These are phyloP conservation scores for Platycnemis pennipes DNA, from an alignment of 2,888 invertebrate genomes.

Conservation along the genomic window DNA sequence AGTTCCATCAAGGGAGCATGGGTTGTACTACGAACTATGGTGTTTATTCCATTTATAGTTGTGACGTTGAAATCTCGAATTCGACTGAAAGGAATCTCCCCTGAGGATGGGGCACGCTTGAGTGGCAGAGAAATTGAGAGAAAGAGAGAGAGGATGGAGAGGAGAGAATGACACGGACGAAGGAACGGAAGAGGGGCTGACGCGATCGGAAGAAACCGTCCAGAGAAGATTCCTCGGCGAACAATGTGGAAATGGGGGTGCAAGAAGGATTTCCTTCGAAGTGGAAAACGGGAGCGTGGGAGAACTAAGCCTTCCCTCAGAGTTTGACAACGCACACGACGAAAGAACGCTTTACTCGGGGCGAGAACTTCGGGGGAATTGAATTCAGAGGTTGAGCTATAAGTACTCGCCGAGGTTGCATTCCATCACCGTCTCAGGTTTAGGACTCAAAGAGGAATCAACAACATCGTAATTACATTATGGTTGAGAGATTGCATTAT, in stretches of 20 bases:
- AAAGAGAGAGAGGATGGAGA: not conserved
- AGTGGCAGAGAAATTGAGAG: not conserved
- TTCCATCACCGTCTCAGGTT: not conserved
- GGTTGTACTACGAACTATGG: too few species aligned
- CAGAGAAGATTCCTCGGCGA: not conserved
- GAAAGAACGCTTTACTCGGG: not conserved
- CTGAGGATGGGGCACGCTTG: not conserved
- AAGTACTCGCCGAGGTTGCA: not conserved
- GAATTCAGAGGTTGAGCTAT: not conserved
- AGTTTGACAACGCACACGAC: not conserved
- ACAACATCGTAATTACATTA: too few species aligned
- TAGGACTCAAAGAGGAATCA: too few species aligned
- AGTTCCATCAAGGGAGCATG: too few species aligned
- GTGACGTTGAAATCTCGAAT: too few species aligned
- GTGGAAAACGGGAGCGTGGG: not conserved
- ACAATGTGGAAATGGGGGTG: not conserved
- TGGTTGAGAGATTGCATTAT: too few species aligned
- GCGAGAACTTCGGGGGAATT: not conserved
- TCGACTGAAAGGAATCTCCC: too few species aligned
- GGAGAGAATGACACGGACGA: too few species aligned
- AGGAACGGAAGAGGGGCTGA: not conserved
- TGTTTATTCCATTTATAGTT: too few species aligned
- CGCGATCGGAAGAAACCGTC: conserved; percentile 14
- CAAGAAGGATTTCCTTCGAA: too few species aligned
- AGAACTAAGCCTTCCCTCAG: not conserved